Base-by-base conservation (phyloP, 1,140 invertebrate species). In the Belonocnema kinseyi region DNA sequence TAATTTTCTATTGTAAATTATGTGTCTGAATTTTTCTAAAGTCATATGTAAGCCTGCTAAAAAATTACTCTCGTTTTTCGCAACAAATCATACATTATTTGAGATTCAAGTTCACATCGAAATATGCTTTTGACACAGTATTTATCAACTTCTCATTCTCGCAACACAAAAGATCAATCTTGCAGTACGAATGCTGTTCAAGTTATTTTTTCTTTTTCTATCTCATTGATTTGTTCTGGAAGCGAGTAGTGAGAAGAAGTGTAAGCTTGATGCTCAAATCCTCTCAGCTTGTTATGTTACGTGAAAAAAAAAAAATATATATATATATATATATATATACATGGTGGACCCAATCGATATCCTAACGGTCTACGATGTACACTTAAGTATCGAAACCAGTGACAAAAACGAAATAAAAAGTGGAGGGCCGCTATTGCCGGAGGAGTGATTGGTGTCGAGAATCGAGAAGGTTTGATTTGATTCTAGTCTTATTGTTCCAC, bases 381-480 rank as follows among this genome's bases (percentile, higher is more conserved):
- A 13, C 21, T 66, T 40, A 14, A 66, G 26, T 61, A 33, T 66
- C 16, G 58, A 66, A 66, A n/a, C 13, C 40, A 66, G 58, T 66
- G 58, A 66, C 16, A 66, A 66, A 66, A 40, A 21, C 14, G 40
- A 66, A 66, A 16, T 33, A 66, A 66, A 66, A 40, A 33, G 26
- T 40, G 40, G 8, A 40, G 26, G 46, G 40, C 11, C 40, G 33
- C 33, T 66, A 14, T 66, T 40, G 4, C 40, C 8, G 40, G 5
- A 40, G 33, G 26, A 33, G 21, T n/a, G 33, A 40, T 40, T 46
- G n/a, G 61, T 66, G 33, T 66, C 14, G 61, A n/a, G 61, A 46
- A 66, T 40, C 26, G 61, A 66, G 26, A 40, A n/a, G n/a, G n/a
- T n/a, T n/a, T 26, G 46, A 66, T 66, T 66, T 33, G 61, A 66